Conservation (phyloP, 2,888 invertebrate genomes). For the Spisula solida region DNA sequence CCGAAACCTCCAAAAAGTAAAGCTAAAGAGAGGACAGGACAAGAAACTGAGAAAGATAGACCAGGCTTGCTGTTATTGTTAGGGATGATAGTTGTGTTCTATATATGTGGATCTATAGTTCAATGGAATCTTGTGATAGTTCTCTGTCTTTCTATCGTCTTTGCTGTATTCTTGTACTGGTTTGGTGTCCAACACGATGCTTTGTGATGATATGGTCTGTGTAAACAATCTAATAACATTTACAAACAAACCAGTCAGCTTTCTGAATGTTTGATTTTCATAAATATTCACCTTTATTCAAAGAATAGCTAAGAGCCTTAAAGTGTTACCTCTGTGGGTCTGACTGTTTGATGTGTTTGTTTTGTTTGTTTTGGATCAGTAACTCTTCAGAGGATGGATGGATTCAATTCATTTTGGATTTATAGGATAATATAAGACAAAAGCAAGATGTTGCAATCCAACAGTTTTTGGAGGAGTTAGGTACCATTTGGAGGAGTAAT, state of each 20-base stretch:
- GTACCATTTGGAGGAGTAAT: too few species aligned
- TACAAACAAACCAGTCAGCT: background rate
- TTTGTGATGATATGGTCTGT: background rate
- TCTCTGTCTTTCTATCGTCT: constrained; percentile 63
- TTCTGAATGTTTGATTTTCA: background rate
- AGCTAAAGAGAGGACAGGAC: constrained; percentile 55
- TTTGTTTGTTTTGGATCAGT: too few species aligned
- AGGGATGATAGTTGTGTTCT: constrained; percentile 67
- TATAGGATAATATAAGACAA: too few species aligned
- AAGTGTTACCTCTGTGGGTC: too few species aligned
- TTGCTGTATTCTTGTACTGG: constrained; percentile 69
- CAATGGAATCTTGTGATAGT: constrained; percentile 68
- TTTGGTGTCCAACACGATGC: constrained; percentile 65
- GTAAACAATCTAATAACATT: too few species aligned
- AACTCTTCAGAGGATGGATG: too few species aligned
- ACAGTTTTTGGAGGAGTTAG: too few species aligned
- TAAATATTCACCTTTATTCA: too few species aligned
- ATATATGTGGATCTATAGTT: constrained; percentile 68
- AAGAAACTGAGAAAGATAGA: constrained; percentile 52
- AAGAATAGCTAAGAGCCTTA: too few species aligned
- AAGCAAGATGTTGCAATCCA: too few species aligned
- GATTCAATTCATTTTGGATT: too few species aligned
- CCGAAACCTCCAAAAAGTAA: constrained; percentile 56
- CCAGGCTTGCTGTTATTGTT: constrained; percentile 68
- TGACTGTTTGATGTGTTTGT: too few species aligned